Percentiles rank a stretch among this genome's conserved stretches.
Evolutionary conservation across 2,797 vertebrate species (phyloP).

Genomic region (Crenichthys baileyi): DNA sequence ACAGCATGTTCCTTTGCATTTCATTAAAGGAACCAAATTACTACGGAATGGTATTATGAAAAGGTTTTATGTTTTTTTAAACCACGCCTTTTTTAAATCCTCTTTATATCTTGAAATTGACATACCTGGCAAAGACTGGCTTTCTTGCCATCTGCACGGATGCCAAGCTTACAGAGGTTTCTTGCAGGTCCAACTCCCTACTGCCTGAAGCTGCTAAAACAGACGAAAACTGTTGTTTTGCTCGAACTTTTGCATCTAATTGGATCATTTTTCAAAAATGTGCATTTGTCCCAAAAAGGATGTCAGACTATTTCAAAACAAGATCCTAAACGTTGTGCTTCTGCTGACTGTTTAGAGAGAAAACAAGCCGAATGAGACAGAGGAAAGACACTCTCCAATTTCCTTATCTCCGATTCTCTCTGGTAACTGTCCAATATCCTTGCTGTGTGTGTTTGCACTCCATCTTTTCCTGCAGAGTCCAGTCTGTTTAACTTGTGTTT

Average conservation of each 20-base stretch:
- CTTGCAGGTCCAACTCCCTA: neutral
- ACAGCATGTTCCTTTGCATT: neutral
- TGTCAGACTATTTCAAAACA: constrained; percentile 68
- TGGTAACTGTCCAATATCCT: constrained; percentile 78
- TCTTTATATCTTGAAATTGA: neutral
- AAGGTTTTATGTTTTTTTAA: neutral
- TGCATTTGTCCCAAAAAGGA: constrained; percentile 38
- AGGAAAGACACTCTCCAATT: constrained; percentile 76
- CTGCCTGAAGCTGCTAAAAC: neutral
- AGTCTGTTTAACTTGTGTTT: constrained; percentile 63
- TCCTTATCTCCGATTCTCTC: constrained; percentile 77
- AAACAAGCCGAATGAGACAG: constrained; percentile 68
- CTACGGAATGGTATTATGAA: no score
- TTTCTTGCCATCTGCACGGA: neutral
- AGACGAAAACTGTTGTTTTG: neutral
- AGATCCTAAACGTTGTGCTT: constrained; percentile 51
- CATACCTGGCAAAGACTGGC: neutral
- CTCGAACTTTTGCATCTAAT: neutral
- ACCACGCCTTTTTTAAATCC: neutral
- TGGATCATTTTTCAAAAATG: constrained; percentile 10
- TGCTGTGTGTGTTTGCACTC: constrained; percentile 18
- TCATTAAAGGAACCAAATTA: neutral
- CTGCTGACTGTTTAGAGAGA: constrained; percentile 68
- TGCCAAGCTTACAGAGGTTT: neutral
- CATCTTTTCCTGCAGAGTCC: constrained; percentile 48